phyloP scores from a whole-genome alignment of 2,888 invertebrate species.

The Pollenia labialis region DNA sequence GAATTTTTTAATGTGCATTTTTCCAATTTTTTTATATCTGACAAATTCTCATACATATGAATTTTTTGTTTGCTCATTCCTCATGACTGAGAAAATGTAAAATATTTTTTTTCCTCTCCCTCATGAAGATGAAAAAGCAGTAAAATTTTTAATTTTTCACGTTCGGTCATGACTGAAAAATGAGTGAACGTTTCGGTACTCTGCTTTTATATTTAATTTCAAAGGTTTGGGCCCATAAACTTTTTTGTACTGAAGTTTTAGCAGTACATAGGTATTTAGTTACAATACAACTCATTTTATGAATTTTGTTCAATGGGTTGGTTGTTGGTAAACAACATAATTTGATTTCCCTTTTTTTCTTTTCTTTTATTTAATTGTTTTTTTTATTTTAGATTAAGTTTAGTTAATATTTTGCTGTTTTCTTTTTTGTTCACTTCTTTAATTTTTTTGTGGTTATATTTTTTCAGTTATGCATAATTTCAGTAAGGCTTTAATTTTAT shows the following conservation, averaged over 20 bases:
- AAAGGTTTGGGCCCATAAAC: slow-evolving; percentile 29
- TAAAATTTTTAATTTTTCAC: no score
- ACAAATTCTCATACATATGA: no score
- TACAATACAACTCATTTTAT: background rate
- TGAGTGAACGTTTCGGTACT: no score
- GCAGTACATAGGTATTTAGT: slow-evolving; percentile 9
- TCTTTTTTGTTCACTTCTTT: background rate
- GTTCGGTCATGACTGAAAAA: no score
- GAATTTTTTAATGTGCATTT: no score
- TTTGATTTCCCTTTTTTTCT: slow-evolving; percentile 2
- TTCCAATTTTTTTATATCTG: no score
- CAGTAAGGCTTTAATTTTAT: background rate
- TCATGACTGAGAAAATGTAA: no score
- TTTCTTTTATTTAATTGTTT: background rate
- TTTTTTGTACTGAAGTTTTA: slow-evolving; percentile 10
- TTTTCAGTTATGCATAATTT: background rate
- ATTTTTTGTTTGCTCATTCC: no score
- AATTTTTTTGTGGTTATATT: background rate
- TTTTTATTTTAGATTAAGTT: background rate
- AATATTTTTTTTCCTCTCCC: no score
- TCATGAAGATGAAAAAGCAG: no score
- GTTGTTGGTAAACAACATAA: background rate
- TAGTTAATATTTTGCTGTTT: background rate
- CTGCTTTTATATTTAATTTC: background rate
- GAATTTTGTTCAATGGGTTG: background rate